phyloP scores from a whole-genome alignment of 1,140 invertebrate species.

The Hylaeus anthracinus region DNA sequence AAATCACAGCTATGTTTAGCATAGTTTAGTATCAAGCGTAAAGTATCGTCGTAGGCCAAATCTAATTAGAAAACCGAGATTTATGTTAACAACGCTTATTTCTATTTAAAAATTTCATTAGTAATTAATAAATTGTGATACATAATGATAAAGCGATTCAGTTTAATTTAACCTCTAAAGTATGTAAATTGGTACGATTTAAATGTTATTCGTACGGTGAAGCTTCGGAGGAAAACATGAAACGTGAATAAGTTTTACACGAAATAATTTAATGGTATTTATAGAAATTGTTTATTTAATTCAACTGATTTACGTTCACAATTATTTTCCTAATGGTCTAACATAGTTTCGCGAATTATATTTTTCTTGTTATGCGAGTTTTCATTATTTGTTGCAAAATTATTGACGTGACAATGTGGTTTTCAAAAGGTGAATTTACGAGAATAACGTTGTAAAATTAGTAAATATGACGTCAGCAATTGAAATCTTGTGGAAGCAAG shows the following conservation, averaged over 20 bases:
- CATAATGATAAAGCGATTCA: background rate
- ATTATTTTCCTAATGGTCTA: background rate
- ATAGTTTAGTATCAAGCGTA: slow-evolving; percentile 8
- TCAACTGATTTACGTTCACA: background rate
- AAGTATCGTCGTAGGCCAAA: slow-evolving; percentile 5
- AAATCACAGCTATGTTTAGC: slow-evolving; percentile 27
- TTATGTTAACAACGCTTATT: background rate
- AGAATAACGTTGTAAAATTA: background rate
- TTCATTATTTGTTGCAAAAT: background rate
- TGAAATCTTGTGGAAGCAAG: slow-evolving; percentile 82
- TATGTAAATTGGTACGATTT: background rate
- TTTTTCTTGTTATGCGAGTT: background rate
- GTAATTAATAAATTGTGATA: background rate
- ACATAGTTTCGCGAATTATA: background rate
- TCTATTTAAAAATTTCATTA: background rate
- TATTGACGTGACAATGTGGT: slow-evolving; percentile 8
- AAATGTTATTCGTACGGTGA: background rate
- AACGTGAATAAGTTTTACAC: background rate
- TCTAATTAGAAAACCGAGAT: background rate
- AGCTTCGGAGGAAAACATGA: background rate
- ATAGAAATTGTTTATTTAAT: slow-evolving; percentile 10
- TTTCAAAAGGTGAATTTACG: slow-evolving; percentile 18
- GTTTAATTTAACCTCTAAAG: slow-evolving; percentile 17
- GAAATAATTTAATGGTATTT: slow-evolving; percentile 21
- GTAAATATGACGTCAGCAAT: slow-evolving; percentile 79